Base-by-base conservation (phyloP, 1,140 invertebrate genomes). In the Pantala flavescens region DNA sequence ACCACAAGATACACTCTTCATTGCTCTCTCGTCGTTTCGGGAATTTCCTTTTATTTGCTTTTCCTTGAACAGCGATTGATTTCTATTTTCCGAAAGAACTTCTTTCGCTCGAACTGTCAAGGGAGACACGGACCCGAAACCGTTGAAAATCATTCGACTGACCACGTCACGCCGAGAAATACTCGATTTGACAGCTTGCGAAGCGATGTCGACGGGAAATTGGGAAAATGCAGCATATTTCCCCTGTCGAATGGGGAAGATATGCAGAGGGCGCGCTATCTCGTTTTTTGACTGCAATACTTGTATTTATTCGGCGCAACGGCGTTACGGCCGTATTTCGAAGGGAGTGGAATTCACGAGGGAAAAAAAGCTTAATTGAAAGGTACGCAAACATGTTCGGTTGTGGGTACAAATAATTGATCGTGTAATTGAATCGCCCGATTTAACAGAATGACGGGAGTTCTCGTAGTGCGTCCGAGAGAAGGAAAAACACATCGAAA, bases 341-440 rank as follows among this genome's bases (percentile, higher is more conserved):
- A 9, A 36, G 28, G 28, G 28, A 36, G 28, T 36, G 28, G 28
- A n/a, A 36, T 36, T 2, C 28, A 36, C 28, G n/a, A 49, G 43
- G 43, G 49, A 63, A 63, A 63, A 63, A 63, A 63, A 63, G 49
- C 49, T 63, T 63, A 63, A 63, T 63, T 63, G 49, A 63, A 63
- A 63, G 49, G n/a, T 63, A 21, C 16, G 49, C n/a, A 63, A 63
- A 63, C 49, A 63, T 63, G 49, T 21, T 7, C n/a, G 49, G 49
- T 21, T 63, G n/a, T 21, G n/a, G 14, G n/a, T 63, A 21, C 49
- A 63, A 63, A 63, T 63, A 63, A 63, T 63, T 63, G 49, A 63
- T 16, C n/a, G 49, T 21, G 49, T 63, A 63, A 63, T 63, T 63
- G 49, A 63, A 63, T 63, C 49, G 14, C 49, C 49, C 49, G 49